These are phyloP conservation scores for Lepus timidus DNA, from an alignment of 2,113 vertebrate genomes.

Conservation along the genomic window DNA sequence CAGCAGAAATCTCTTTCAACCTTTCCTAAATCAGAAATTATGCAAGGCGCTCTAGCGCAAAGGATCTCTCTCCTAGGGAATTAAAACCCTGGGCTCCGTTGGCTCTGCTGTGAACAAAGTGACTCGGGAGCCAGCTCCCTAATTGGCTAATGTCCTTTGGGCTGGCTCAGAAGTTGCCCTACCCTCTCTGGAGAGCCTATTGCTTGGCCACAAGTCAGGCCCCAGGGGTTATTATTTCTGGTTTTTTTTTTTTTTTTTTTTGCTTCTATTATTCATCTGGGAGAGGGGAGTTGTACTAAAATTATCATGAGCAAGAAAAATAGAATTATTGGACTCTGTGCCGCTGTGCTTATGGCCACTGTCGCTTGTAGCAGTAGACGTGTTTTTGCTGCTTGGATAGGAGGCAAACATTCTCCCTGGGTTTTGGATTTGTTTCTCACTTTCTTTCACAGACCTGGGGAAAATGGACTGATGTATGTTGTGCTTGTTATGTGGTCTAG, in stretches of 20 bases:
- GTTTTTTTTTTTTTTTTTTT: constrained; percentile 73
- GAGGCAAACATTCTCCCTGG: constrained; percentile 60
- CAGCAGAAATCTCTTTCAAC: constrained; percentile 85
- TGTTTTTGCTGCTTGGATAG: constrained; percentile 80
- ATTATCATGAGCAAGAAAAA: constrained; percentile 82
- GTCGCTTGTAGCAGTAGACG: constrained; percentile 70
- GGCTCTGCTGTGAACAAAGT: constrained; percentile 86
- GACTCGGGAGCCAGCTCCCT: constrained; percentile 52
- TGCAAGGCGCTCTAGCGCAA: constrained; percentile 82
- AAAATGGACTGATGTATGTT: background rate
- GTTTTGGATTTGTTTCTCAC: constrained; percentile 15
- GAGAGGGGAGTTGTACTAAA: constrained; percentile 81
- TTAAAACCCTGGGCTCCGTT: constrained; percentile 87
- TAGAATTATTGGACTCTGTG: constrained; percentile 80
- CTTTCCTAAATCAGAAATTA: constrained; percentile 88
- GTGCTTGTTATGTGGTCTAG: background rate
- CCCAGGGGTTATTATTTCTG: constrained; percentile 57
- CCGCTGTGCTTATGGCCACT: constrained; percentile 77
- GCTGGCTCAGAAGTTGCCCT: constrained; percentile 85
- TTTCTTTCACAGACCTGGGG: background rate
- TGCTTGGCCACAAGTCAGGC: constrained; percentile 86
- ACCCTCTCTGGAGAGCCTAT: constrained; percentile 83
- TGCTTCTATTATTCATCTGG: constrained; percentile 85
- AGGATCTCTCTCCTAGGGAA: constrained; percentile 83
- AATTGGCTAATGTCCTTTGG: constrained; percentile 83